These are phyloP conservation scores for Parascotia fuliginaria DNA, from an alignment of 2,888 invertebrate genomes.

Conservation along the genomic window DNA sequence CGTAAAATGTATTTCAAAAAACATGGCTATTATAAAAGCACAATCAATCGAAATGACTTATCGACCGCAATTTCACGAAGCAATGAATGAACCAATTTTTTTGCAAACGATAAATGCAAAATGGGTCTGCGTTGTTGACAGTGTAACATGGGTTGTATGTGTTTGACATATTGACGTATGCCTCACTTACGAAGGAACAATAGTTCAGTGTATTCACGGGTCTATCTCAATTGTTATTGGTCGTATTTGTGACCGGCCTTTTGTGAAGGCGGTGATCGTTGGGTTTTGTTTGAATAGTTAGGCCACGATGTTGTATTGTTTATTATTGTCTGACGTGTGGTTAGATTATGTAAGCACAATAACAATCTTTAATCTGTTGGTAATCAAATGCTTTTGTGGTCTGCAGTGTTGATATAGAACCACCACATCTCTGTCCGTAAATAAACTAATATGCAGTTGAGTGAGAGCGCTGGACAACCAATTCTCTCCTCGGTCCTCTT, in stretches of 20 bases:
- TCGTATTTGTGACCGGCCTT: constrained; percentile 12
- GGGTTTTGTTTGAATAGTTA: constrained; percentile 3
- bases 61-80: constrained; percentile 15
- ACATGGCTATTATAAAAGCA: neutral
- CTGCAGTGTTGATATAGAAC: no score
- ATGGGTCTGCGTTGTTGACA: constrained; percentile 35
- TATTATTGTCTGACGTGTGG: no score
- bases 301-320: neutral
- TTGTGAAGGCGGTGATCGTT: neutral
- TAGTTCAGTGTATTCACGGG: constrained; percentile 22
- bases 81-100: constrained; percentile 32
- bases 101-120: constrained; percentile 34
- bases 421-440: no score
- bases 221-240: constrained; percentile 14
- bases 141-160: constrained; percentile 39
- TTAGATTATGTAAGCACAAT: no score
- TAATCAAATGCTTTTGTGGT: no score
- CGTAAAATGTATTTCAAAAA: no score
- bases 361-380: no score
- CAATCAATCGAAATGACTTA: constrained; percentile 4
- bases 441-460: no score
- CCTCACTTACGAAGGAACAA: constrained; percentile 37
- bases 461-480: no score
- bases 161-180: constrained; percentile 41
- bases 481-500: no score